Conservation (phyloP, 1,140 invertebrate species). For the Bactericera cockerelli region DNA sequence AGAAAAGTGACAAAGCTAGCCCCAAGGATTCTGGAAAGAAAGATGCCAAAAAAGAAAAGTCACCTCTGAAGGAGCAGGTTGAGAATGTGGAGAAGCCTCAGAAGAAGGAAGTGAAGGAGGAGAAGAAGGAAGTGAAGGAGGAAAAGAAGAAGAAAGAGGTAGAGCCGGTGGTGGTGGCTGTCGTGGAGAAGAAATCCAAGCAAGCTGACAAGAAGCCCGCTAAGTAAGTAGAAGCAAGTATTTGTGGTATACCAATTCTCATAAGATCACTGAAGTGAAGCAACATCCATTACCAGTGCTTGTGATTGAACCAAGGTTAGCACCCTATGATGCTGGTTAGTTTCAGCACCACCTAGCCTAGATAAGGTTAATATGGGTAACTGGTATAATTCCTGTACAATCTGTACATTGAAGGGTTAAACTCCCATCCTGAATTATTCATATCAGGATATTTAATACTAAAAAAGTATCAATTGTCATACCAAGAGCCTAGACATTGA, state of each 20-base stretch:
- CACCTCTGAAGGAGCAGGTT: background rate
- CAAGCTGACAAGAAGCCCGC: background rate
- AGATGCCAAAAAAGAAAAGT: background rate
- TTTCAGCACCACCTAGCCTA: background rate
- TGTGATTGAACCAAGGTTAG: background rate
- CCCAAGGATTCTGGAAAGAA: background rate
- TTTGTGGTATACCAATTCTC: too few species aligned
- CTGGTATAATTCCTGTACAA: too few species aligned
- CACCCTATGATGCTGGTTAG: background rate
- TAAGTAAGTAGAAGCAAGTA: too few species aligned
- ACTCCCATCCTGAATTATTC: too few species aligned
- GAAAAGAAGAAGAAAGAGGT: conserved; percentile 3
- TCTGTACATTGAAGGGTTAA: too few species aligned
- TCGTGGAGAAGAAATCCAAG: background rate
- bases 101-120: background rate
- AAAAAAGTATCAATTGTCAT: too few species aligned
- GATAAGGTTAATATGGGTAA: too few species aligned
- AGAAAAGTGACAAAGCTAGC: background rate
- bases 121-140: conserved; percentile 2
- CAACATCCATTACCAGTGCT: background rate
- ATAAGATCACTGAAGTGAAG: too few species aligned
- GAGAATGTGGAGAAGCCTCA: background rate
- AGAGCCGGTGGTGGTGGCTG: background rate
- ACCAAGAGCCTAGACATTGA: too few species aligned
- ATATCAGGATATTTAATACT: too few species aligned